These are phyloP conservation scores for Drepana arcuata DNA, from an alignment of 1,140 invertebrate species.

Conservation along the genomic window DNA sequence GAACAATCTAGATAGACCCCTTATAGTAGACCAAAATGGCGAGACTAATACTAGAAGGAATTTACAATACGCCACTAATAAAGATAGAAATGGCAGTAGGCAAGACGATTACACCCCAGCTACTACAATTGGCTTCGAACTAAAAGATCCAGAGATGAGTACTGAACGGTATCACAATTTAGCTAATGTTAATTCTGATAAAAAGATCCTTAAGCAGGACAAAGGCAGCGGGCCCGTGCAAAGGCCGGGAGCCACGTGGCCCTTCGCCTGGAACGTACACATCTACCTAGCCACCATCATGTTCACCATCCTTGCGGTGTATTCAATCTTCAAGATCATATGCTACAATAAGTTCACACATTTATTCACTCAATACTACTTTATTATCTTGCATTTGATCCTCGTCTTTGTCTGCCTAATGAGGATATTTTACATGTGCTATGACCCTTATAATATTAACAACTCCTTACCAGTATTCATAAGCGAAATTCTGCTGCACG, in stretches of 20 bases:
- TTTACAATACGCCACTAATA: slow-evolving; percentile 64
- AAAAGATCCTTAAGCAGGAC: slow-evolving; percentile 56
- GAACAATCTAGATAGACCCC: slow-evolving; percentile 69
- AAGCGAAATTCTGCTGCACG: slow-evolving; percentile 85
- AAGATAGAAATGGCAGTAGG: slow-evolving; percentile 43
- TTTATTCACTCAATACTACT: slow-evolving; percentile 86
- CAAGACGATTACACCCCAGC: slow-evolving; percentile 52
- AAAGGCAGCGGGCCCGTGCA: slow-evolving; percentile 51
- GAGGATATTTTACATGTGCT: slow-evolving; percentile 88
- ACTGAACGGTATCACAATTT: slow-evolving; percentile 69
- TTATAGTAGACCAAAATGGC: slow-evolving; percentile 62
- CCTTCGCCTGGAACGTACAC: slow-evolving; percentile 90
- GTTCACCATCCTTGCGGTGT: slow-evolving; percentile 86
- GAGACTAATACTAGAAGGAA: slow-evolving; percentile 69
- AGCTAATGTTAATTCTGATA: slow-evolving; percentile 65
- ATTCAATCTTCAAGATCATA: slow-evolving; percentile 86
- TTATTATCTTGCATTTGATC: slow-evolving; percentile 85
- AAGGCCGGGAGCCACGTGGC: slow-evolving; percentile 75
- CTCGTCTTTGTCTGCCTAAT: slow-evolving; percentile 85
- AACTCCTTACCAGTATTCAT: slow-evolving; percentile 83
- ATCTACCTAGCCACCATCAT: slow-evolving; percentile 87
- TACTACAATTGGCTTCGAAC: slow-evolving; percentile 57
- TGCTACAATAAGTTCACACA: slow-evolving; percentile 86
- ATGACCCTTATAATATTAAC: slow-evolving; percentile 91
- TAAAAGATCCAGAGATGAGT: slow-evolving; percentile 64